Conservation (phyloP, 1,140 invertebrate species). For the Drosophila oshimai region DNA sequence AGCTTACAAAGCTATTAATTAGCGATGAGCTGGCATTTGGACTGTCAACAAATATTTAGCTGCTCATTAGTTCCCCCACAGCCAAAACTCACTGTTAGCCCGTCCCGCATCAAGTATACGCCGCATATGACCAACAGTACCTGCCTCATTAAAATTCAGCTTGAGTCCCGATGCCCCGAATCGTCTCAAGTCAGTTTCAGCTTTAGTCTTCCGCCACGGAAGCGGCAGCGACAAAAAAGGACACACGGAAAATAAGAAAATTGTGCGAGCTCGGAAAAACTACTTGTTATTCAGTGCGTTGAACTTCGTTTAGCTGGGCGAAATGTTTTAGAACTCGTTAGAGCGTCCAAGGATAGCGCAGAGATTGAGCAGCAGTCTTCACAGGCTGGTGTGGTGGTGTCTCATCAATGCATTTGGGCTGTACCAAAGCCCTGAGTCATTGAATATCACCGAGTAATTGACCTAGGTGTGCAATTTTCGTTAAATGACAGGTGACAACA, state of each 20-base stretch:
- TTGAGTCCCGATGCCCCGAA: constrained; percentile 41
- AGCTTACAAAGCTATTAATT: constrained; percentile 75
- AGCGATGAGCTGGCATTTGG: constrained; percentile 42
- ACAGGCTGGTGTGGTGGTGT: constrained; percentile 25
- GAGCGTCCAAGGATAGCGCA: constrained; percentile 29
- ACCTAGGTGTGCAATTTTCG: constrained; percentile 29
- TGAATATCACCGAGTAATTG: constrained; percentile 57
- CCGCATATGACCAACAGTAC: constrained; percentile 47
- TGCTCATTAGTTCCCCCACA: constrained; percentile 56
- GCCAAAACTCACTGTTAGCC: background rate
- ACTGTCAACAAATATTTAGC: constrained; percentile 75
- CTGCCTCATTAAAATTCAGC: constrained; percentile 69
- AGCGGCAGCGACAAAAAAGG: constrained; percentile 26
- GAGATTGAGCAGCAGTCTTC: constrained; percentile 37
- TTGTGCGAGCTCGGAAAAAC: constrained; percentile 46
- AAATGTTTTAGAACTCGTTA: constrained; percentile 79
- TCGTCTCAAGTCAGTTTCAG: constrained; percentile 50
- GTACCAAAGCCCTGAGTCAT: constrained; percentile 11
- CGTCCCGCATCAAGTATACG: constrained; percentile 51
- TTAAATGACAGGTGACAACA: constrained; percentile 1
- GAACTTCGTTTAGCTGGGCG: constrained; percentile 76
- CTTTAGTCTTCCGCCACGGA: constrained; percentile 34
- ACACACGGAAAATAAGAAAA: constrained; percentile 41
- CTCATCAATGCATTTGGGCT: constrained; percentile 59
- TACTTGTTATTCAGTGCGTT: constrained; percentile 79